Percentiles rank a stretch among this genome's conserved stretches.
Evolutionary conservation across 2,113 vertebrate species (phyloP).

Genomic region (Silurus meridionalis): DNA sequence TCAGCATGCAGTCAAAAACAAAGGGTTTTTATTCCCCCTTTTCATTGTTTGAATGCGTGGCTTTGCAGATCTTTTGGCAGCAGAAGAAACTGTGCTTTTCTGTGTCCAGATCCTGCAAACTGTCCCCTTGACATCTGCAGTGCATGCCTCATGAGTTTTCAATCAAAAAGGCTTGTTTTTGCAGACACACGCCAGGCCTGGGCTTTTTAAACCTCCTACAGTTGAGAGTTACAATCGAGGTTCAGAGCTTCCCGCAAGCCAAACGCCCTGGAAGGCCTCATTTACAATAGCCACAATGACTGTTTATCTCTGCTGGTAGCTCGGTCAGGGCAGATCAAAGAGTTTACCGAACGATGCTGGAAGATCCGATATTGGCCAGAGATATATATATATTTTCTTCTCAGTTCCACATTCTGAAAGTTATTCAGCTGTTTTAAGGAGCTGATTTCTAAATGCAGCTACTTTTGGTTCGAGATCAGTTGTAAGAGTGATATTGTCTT

Average conservation of each 20-base stretch:
- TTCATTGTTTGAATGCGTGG: conserved; percentile 10
- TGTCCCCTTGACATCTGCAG: conserved; percentile 39
- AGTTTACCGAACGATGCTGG: neutral
- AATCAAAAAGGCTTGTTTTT: conserved; percentile 51
- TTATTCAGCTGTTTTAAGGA: neutral
- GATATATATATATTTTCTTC: neutral
- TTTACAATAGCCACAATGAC: conserved; percentile 31
- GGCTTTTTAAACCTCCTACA: conserved; percentile 32
- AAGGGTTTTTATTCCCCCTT: neutral
- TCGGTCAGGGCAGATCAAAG: conserved; percentile 26
- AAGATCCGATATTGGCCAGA: neutral
- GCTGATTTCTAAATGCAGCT: neutral
- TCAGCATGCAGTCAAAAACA: conserved; percentile 24
- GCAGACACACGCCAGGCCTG: conserved; percentile 36
- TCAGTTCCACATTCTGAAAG: neutral
- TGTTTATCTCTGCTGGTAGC: conserved; percentile 31
- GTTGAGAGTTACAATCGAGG: conserved; percentile 8
- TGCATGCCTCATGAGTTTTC: conserved; percentile 40
- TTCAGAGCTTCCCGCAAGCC: conserved; percentile 28
- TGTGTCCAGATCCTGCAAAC: conserved; percentile 12
- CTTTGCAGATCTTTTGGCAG: conserved; percentile 20
- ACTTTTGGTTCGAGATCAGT: neutral
- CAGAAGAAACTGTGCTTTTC: conserved; percentile 15
- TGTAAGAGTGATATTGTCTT: neutral
- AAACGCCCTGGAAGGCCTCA: conserved; percentile 10